Evolutionary conservation across 2,888 invertebrate genomes (phyloP).

Genomic region (Zaprionus obscuricornis): DNA sequence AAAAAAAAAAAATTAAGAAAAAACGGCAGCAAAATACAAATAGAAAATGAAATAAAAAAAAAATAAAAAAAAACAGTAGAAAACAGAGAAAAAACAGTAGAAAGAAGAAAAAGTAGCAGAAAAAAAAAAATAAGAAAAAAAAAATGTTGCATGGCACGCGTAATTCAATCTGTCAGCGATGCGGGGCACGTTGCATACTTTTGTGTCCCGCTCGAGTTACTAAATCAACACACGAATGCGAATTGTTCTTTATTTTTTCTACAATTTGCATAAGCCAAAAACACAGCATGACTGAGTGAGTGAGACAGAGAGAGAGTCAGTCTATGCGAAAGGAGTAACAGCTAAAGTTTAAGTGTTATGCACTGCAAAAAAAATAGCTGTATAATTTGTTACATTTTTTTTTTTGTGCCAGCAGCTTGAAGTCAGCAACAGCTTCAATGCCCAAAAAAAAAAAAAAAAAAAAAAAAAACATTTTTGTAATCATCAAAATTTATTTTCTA

Average conservation of each 20-base stretch:
- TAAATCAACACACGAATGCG: slow-evolving; percentile 62
- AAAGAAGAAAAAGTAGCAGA: background rate
- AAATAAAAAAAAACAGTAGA: slow-evolving; percentile 4
- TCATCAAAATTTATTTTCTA: too few species aligned
- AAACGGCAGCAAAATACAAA: too few species aligned
- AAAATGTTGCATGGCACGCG: slow-evolving; percentile 43
- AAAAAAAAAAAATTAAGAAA: slow-evolving; percentile 51
- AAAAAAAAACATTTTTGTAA: slow-evolving; percentile 1
- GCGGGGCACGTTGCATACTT: slow-evolving; percentile 54
- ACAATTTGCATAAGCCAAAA: slow-evolving; percentile 53
- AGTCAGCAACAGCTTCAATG: too few species aligned
- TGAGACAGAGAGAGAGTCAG: too few species aligned
- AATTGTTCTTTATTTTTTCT: slow-evolving; percentile 41
- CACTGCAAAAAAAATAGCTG: too few species aligned
- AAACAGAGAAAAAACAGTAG: slow-evolving; percentile 12
- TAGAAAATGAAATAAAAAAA: slow-evolving; percentile 2
- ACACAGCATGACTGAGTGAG: too few species aligned
- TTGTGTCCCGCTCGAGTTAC: slow-evolving; percentile 51
- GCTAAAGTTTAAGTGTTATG: too few species aligned
- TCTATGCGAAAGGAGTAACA: too few species aligned
- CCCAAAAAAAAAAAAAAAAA: slow-evolving; percentile 9
- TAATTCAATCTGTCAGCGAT: slow-evolving; percentile 65
- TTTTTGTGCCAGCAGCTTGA: too few species aligned
- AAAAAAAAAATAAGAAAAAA: slow-evolving; percentile 26
- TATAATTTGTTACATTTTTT: too few species aligned